phyloP scores from a whole-genome alignment of 2,113 vertebrate genomes.

The Capricornis sumatraensis region DNA sequence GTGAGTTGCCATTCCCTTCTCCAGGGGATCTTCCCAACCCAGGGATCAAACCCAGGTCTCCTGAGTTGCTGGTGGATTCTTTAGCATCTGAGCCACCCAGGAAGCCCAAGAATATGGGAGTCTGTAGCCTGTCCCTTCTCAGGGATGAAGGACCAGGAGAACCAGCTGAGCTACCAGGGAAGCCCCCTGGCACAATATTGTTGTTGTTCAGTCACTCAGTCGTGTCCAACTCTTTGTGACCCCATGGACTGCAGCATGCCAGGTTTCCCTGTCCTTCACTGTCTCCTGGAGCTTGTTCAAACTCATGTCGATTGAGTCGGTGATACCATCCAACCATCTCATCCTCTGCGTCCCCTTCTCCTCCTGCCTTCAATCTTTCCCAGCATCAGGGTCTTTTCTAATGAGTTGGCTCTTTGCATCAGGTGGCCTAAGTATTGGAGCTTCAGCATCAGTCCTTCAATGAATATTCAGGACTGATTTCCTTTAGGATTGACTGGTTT shows the following conservation, averaged over 20 bases:
- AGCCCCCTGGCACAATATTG: background rate
- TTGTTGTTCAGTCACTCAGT: background rate
- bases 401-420: background rate
- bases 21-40: background rate
- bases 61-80: background rate
- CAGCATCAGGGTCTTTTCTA: background rate
- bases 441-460: background rate
- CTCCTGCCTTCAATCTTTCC: background rate
- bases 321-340: background rate
- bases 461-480: background rate
- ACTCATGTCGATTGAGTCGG: background rate
- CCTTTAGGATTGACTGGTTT: background rate
- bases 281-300: background rate
- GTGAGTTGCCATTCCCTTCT: background rate
- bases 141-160: background rate
- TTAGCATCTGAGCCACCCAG: background rate
- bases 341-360: background rate
- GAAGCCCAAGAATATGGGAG: background rate
- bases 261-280: background rate
- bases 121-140: background rate
- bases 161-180: background rate
- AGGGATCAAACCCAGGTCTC: background rate
- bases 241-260: background rate
- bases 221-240: background rate
- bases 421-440: background rate